Conservation (phyloP, 2,888 invertebrate species). For the Dryococelus australis region DNA sequence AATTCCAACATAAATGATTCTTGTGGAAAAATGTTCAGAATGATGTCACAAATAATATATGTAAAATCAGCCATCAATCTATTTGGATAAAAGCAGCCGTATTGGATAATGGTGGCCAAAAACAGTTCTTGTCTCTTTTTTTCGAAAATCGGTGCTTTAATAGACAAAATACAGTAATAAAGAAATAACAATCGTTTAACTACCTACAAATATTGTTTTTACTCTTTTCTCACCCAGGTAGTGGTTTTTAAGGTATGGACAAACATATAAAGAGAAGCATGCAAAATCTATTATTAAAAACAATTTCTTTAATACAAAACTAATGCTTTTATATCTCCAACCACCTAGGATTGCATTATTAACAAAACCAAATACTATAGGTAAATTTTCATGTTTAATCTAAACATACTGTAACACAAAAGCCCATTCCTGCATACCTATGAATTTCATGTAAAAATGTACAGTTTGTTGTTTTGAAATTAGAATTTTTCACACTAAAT, state of each 20-base stretch:
- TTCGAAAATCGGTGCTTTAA: not conserved
- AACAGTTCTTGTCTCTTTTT: not conserved
- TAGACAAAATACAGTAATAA: not conserved
- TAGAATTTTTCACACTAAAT: no score
- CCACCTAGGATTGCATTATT: no score
- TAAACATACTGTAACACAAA: no score
- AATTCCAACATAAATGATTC: not conserved
- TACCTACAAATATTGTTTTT: not conserved
- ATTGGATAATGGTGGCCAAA: slow-evolving; percentile 1
- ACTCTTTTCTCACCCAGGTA: not conserved
- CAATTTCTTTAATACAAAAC: no score
- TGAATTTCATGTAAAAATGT: no score
- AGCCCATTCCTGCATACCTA: no score
- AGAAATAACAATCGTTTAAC: not conserved
- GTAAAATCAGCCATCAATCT: not conserved
- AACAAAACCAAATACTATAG: no score
- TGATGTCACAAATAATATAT: not conserved
- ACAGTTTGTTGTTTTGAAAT: no score
- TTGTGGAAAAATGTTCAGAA: not conserved
- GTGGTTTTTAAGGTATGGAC: not conserved
- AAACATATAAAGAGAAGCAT: not conserved
- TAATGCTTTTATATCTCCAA: no score
- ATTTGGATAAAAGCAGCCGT: not conserved
- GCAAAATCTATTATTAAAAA: no score
- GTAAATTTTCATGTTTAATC: no score